A percentile compares a stretch with the other conserved stretches of the same genome.
Conservation (phyloP, 2,797 vertebrate species). For the Tiaroga cobitis region DNA sequence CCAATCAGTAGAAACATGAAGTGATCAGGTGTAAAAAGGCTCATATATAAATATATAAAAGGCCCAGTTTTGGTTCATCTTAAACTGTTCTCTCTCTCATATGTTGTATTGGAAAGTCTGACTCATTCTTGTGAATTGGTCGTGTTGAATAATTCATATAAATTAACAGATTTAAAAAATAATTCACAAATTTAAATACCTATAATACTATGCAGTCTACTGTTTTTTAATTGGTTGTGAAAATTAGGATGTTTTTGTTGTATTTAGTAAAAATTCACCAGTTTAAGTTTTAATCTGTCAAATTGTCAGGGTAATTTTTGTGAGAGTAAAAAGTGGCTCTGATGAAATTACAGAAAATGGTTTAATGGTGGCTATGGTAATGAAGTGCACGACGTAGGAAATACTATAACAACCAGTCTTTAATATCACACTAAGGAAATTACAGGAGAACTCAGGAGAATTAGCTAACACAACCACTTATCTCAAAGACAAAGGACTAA, state of each 20-base stretch:
- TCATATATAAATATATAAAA: too few relatives aligned
- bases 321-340: background rate
- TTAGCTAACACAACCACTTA: background rate
- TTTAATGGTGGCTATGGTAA: background rate
- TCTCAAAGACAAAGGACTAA: background rate
- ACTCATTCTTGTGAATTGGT: too few relatives aligned
- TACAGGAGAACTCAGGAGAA: background rate
- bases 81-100: too few relatives aligned
- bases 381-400: background rate
- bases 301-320: background rate
- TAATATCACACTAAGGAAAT: background rate
- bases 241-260: background rate
- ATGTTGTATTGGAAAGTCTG: too few relatives aligned
- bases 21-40: too few relatives aligned
- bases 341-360: background rate
- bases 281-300: background rate
- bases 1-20: too few relatives aligned
- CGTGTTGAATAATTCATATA: too few relatives aligned
- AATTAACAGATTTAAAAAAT: background rate
- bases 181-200: background rate
- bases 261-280: background rate
- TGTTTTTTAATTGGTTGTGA: background rate
- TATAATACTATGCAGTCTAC: background rate
- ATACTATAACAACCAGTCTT: background rate
- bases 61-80: too few relatives aligned